Evolutionary conservation across 2,797 vertebrate species (phyloP).

Genomic region (Spatula versicolor): DNA sequence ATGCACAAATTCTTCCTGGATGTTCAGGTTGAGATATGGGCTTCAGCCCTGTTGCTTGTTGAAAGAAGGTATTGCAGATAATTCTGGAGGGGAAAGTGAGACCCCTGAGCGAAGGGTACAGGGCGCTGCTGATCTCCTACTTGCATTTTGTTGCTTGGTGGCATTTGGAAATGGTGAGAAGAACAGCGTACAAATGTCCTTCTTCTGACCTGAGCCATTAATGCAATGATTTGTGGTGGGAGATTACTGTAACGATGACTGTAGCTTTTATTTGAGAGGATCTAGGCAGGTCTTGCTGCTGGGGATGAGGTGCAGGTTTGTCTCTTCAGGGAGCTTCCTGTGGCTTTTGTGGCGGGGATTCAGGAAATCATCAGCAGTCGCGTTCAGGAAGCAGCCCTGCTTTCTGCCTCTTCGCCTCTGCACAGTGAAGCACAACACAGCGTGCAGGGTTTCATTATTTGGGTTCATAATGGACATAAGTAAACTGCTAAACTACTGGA

Average conservation of each 20-base stretch:
- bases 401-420: background rate
- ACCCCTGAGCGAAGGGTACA: background rate
- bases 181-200: background rate
- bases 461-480: conserved; percentile 13
- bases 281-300: background rate
- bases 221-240: background rate
- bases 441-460: conserved; percentile 20
- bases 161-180: background rate
- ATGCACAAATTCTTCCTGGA: background rate
- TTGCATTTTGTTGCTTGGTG: background rate
- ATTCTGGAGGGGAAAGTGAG: background rate
- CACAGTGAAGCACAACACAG: background rate
- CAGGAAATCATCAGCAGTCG: conserved; percentile 60
- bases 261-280: background rate
- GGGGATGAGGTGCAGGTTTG: background rate
- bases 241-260: background rate
- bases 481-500: background rate
- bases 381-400: conserved; percentile 27
- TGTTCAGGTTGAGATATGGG: background rate
- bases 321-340: conserved; percentile 21
- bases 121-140: background rate
- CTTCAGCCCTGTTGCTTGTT: background rate
- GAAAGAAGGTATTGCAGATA: background rate
- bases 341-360: conserved; percentile 49
- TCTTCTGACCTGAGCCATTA: background rate